Conservation (phyloP, 2,113 vertebrate genomes). For the Acanthochromis polyacanthus region DNA sequence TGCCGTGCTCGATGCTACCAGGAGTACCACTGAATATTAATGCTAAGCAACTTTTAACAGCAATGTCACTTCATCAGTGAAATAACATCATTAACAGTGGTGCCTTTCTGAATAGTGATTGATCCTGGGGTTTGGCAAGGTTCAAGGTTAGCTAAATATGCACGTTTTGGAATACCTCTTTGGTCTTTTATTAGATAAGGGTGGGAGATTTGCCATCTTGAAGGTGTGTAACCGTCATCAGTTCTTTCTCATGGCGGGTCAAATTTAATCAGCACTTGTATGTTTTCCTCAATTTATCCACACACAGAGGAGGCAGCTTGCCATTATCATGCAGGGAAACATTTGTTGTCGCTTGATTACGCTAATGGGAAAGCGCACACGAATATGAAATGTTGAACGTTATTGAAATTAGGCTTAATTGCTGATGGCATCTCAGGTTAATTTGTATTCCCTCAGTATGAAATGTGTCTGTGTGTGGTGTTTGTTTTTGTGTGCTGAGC, state of each 20-base stretch:
- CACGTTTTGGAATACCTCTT: constrained; percentile 41
- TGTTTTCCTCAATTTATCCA: constrained; percentile 76
- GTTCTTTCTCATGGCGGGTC: constrained; percentile 57
- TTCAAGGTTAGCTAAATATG: constrained; percentile 64
- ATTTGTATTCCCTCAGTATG: constrained; percentile 83
- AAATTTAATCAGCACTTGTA: constrained; percentile 77
- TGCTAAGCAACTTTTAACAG: constrained; percentile 65
- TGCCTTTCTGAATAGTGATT: constrained; percentile 71
- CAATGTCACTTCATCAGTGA: constrained; percentile 75
- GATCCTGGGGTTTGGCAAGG: constrained; percentile 67
- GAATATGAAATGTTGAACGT: constrained; percentile 86
- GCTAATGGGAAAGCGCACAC: constrained; percentile 83
- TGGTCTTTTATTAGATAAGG: constrained; percentile 72
- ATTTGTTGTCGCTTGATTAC: constrained; percentile 87
- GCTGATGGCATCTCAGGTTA: constrained; percentile 87
- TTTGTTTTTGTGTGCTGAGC: constrained; percentile 73
- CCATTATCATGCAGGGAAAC: constrained; percentile 85
- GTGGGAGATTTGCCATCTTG: constrained; percentile 28
- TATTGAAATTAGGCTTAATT: constrained; percentile 89
- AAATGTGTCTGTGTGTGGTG: constrained; percentile 73
- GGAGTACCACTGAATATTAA: constrained; percentile 78
- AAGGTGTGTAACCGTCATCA: constrained; percentile 38
- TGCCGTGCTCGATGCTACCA: constrained; percentile 52
- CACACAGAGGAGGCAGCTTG: constrained; percentile 72
- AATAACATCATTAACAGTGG: constrained; percentile 78